Conservation (phyloP, 2,797 vertebrate genomes). For the Hoplostethus atlanticus region DNA sequence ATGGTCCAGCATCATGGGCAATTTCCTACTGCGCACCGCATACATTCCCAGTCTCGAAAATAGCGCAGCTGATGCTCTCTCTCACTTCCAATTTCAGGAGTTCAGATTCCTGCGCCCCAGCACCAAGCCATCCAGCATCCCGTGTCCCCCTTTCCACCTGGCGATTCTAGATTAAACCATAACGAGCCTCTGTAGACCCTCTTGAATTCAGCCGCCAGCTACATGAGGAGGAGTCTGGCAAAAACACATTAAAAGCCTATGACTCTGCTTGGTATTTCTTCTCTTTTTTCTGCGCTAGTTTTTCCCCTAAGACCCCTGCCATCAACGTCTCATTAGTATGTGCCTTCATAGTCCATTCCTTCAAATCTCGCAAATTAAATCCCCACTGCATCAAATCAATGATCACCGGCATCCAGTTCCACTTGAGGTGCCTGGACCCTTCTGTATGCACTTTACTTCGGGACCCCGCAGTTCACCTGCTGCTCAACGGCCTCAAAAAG, state of each 20-base stretch:
- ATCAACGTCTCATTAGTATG: background rate
- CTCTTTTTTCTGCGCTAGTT: background rate
- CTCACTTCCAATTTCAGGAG: too few species aligned
- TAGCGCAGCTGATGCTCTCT: background rate
- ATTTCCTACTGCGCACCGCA: background rate
- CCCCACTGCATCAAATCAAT: background rate
- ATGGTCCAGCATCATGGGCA: background rate
- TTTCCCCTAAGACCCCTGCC: background rate
- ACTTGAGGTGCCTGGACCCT: background rate
- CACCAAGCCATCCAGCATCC: background rate
- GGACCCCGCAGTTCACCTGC: background rate
- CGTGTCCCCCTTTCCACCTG: background rate
- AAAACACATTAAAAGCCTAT: background rate
- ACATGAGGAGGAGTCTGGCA: background rate
- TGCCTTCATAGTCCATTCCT: background rate
- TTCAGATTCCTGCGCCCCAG: background rate
- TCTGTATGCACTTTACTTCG: background rate
- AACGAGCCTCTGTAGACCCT: too few species aligned
- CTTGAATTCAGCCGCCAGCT: background rate
- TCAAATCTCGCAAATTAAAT: background rate
- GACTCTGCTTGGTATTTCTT: background rate
- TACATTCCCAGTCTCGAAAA: slow-evolving; percentile 12
- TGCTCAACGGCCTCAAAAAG: slow-evolving; percentile 2
- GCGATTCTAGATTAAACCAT: background rate
- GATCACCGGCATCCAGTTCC: background rate